These are phyloP conservation scores for Cavia porcellus DNA, from an alignment of 2,113 vertebrate genomes.

Conservation along the genomic window DNA sequence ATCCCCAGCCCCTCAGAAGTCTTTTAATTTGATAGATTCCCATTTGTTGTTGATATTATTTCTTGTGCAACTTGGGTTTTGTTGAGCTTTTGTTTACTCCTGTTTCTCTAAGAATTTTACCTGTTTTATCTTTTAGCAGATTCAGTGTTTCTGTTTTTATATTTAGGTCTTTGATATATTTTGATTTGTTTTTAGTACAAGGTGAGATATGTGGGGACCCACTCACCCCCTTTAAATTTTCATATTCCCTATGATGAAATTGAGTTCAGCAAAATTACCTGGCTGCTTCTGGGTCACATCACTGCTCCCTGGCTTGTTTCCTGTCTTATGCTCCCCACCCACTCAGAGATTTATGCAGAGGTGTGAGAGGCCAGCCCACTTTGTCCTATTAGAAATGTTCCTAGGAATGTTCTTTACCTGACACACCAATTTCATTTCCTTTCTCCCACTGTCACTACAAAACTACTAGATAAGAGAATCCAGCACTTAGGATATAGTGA, in stretches of 20 bases:
- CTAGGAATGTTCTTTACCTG: not conserved
- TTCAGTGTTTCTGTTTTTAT: not conserved
- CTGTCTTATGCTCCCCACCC: not conserved
- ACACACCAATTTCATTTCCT: not conserved
- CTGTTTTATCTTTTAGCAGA: not conserved
- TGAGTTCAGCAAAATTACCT: not conserved
- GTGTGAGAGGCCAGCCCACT: not conserved
- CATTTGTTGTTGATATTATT: not conserved
- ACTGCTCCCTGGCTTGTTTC: not conserved
- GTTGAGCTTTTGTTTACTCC: not conserved
- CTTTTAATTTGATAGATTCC: not conserved
- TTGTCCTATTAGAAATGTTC: not conserved
- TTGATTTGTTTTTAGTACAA: not conserved
- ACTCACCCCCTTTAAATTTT: not conserved
- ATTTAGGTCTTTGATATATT: not conserved
- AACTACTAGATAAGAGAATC: not conserved
- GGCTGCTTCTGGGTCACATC: not conserved
- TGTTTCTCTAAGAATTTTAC: not conserved
- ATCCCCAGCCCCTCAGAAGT: not conserved
- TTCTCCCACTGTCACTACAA: not conserved
- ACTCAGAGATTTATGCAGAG: not conserved
- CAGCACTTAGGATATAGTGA: not conserved
- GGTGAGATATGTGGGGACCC: not conserved
- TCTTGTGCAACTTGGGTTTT: not conserved
- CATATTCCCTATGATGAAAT: not conserved